Base-by-base conservation (phyloP, 2,113 vertebrate genomes). In the Excalfactoria chinensis region DNA sequence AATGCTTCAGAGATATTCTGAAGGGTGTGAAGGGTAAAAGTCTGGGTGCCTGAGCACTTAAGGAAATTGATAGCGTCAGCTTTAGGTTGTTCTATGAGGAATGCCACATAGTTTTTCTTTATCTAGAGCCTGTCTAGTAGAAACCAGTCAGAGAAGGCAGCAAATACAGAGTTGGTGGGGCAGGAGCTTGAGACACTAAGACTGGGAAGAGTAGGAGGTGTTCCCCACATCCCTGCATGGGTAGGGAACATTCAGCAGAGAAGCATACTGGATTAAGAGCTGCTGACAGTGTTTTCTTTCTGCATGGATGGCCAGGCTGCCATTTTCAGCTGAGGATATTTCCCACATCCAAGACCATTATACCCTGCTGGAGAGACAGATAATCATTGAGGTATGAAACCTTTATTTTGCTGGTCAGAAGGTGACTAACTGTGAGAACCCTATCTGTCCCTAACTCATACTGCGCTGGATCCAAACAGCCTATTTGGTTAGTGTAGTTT, bases 321-420 rank as follows among this genome's bases (percentile, higher is more conserved):
- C 98, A 0, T 99, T 99, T 96, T 98, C 98, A 88, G 84, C 97
- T 34, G 99, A 99, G 73, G 99, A 99, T 88, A 92, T 93, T 16
- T 89, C 93, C 78, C 98, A 98, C n/a, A 93, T 99, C 56, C 98
- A 99, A 97, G 99, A 99, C 87, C 99, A 99, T 95, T 99, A 98
- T 78, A 99, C 98, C 0, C 98, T 99, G 63, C 97, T 99, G 97
- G 99, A 99, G 94, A 97, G 99, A 62, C 99, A 99, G 97, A 99
- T 99, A 94, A 98, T 99, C 80, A 98, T 99, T 46, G 99, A 99
- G 98, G 99, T 99, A 73, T 96, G 97, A 88, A 28, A 74, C 80
- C 48, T 86, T 86, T 51, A 13, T 17, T 64, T 49, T 86, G n/a
- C 48, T 84, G 69, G 21, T 74, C 56, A 49, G 56, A 58, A 80